phyloP scores from a whole-genome alignment of 2,797 vertebrate species.

The Anas bernieri region DNA sequence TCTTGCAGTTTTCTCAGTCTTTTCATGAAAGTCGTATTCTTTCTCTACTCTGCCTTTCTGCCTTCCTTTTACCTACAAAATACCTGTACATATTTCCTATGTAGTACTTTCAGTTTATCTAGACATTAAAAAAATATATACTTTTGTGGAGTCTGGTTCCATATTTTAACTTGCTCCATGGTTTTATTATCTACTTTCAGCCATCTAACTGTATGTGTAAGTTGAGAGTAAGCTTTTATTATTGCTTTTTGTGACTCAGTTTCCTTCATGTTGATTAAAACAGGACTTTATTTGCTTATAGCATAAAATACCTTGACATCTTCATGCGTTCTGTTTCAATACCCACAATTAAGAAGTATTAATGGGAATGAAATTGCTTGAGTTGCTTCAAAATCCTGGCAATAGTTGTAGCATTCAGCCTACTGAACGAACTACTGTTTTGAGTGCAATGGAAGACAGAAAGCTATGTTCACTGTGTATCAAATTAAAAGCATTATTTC shows the following conservation, averaged over 20 bases:
- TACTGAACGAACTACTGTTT: neutral
- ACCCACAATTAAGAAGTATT: neutral
- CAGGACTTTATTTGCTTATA: neutral
- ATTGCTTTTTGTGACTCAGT: neutral
- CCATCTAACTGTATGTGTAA: neutral
- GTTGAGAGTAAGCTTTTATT: neutral
- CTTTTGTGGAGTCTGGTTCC: neutral
- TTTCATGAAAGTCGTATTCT: neutral
- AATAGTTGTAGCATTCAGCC: neutral
- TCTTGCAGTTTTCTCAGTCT: neutral
- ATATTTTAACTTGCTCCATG: neutral
- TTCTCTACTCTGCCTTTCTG: neutral
- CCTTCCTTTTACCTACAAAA: neutral
- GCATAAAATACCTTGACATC: conserved; percentile 8
- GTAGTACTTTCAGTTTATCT: neutral
- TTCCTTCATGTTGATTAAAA: neutral
- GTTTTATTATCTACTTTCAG: neutral
- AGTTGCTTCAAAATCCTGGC: neutral
- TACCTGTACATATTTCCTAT: neutral
- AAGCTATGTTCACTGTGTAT: neutral
- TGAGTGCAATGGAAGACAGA: neutral
- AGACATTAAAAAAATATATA: neutral
- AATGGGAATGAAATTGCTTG: neutral
- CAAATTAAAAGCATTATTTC: conserved; percentile 22
- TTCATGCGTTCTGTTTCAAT: neutral